Conservation (phyloP, 1,140 invertebrate genomes). For the Dysdera silvatica region DNA sequence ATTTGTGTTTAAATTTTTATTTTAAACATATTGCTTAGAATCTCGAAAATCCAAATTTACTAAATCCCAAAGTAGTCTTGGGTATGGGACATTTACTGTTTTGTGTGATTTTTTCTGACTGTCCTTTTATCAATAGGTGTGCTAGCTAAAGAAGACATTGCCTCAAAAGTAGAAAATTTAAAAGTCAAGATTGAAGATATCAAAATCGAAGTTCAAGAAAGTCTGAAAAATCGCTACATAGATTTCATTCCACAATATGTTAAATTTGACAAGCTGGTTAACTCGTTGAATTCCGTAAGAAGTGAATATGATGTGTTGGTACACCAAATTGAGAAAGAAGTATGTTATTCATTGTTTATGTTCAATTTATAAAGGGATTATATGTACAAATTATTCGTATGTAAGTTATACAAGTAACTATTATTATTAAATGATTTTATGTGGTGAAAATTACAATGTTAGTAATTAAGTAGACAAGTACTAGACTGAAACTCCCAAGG, state of each 20-base stretch:
- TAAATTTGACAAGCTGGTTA: slow-evolving; percentile 34
- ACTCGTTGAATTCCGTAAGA: slow-evolving; percentile 34
- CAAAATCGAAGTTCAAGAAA: slow-evolving; percentile 41
- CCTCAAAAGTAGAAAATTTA: slow-evolving; percentile 38
- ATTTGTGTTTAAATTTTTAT: too few species aligned
- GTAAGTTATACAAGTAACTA: too few species aligned
- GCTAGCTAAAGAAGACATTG: slow-evolving; percentile 41
- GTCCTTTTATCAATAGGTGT: slow-evolving; percentile 33
- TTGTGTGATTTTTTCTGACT: background rate
- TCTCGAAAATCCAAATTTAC: too few species aligned
- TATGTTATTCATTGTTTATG: slow-evolving; percentile 20
- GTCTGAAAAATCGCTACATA: slow-evolving; percentile 35
- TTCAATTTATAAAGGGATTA: background rate
- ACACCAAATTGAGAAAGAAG: slow-evolving; percentile 41
- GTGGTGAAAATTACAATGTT: too few species aligned
- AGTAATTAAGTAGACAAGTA: too few species aligned
- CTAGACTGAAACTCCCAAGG: too few species aligned
- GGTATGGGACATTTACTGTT: too few species aligned
- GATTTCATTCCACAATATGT: slow-evolving; percentile 38
- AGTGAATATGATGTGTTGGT: slow-evolving; percentile 37
- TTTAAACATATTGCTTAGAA: too few species aligned
- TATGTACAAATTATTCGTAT: background rate
- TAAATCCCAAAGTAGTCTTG: too few species aligned
- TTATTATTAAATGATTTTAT: too few species aligned
- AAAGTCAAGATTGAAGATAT: slow-evolving; percentile 38